Base-by-base conservation (phyloP, 2,888 invertebrate genomes). In the Thymelicus acteon region DNA sequence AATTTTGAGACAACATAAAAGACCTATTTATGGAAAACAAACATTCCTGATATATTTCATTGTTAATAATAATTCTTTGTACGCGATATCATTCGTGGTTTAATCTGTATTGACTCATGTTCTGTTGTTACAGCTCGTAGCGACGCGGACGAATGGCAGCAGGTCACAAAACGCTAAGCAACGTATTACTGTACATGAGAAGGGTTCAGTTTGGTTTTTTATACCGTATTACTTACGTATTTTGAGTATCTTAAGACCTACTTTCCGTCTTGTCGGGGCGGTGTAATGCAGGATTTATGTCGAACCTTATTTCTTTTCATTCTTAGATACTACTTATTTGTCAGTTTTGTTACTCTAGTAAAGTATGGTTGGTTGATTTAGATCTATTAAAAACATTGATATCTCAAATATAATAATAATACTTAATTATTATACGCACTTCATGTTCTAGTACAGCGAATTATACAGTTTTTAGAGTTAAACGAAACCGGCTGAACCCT, bases 81-180 rank as follows among this genome's bases (percentile, higher is more conserved):
- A 19, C 0, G 19, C 19, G 19, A 1, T 19, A 31, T 31, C 1
- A 31, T 31, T 31, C 2, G 3, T 31, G 31, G 67, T 44, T 67
- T 67, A 12, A 2, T 44, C 40, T 8, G 12, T 44, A 10, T 44
- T 44, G 0, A 8, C 12, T 44, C 4, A 44, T 44, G 8, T 44
- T 44, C 10, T 63, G 72, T 74, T 73, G 75, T 76, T 86, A 0
- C 88, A 89, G 87, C 89, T 76, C 95, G 94, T 78, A 95, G 94
- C 78, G 95, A 94, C 64, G 83, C 90, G 0, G 95, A 95, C 76
- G 95, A 94, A 72, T 95, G 95, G 95, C 95, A 95, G 63, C 91
- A 90, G 69, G 95, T 95, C 63, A 94, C 94, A 72, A 90, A 95
- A 70, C 95, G 95, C 67, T 91, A 85, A 82, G n/a, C 31, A 60